Evolutionary conservation across 2,888 invertebrate species (phyloP).

Genomic region (Troides helena): DNA sequence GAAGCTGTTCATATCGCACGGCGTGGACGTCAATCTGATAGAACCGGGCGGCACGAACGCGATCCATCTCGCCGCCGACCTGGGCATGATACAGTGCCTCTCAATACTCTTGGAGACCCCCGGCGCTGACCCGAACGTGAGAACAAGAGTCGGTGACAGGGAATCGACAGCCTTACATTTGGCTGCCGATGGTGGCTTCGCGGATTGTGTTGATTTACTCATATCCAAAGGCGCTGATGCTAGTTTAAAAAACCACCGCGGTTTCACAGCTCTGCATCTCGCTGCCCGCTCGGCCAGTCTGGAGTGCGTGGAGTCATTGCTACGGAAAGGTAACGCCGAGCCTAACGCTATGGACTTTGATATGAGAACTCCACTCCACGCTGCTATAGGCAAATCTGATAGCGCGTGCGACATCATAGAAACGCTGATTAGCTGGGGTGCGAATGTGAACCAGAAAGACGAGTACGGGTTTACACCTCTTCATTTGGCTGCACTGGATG

Average conservation of each 20-base stretch:
- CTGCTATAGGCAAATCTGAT: constrained; percentile 91
- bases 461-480: constrained; percentile 92
- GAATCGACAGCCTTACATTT: constrained; percentile 90
- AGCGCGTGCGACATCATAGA: constrained; percentile 90
- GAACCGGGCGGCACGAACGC: constrained; percentile 89
- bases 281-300: constrained; percentile 89
- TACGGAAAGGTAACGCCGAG: constrained; percentile 87
- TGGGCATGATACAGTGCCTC: constrained; percentile 88
- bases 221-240: constrained; percentile 88
- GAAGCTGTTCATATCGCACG: constrained; percentile 86
- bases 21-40: constrained; percentile 87
- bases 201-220: constrained; percentile 88
- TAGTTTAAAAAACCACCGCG: constrained; percentile 86
- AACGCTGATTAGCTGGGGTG: constrained; percentile 87
- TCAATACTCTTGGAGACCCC: constrained; percentile 87
- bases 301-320: constrained; percentile 88
- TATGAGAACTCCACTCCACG: constrained; percentile 89
- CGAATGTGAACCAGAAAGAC: constrained; percentile 91
- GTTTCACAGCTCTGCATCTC: constrained; percentile 91
- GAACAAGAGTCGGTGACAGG: constrained; percentile 85
- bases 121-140: constrained; percentile 84
- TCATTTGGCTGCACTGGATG: constrained; percentile 92
- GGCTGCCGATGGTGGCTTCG: constrained; percentile 93
- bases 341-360: constrained; percentile 90
- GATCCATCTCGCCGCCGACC: constrained; percentile 89